phyloP scores from a whole-genome alignment of 2,888 invertebrate genomes.

The Clepsis dumicolana region DNA sequence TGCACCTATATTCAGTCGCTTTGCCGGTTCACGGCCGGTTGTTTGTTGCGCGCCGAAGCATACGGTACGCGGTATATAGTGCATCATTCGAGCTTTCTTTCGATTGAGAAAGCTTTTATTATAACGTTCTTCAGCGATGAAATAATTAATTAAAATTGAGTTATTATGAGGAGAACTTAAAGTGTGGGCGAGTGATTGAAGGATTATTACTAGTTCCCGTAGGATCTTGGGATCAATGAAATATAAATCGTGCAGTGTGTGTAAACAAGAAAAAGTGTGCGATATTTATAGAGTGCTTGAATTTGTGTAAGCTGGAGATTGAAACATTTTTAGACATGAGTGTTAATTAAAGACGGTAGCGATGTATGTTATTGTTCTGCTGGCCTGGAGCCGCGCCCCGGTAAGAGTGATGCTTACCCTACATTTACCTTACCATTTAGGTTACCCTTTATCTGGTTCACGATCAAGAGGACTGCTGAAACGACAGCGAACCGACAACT shows the following conservation, averaged over 20 bases:
- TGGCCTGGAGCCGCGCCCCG: slow-evolving; percentile 24
- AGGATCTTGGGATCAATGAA: slow-evolving; percentile 27
- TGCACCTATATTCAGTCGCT: slow-evolving; percentile 39
- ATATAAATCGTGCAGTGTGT: slow-evolving; percentile 34
- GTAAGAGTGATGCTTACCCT: slow-evolving; percentile 15
- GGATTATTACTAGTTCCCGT: slow-evolving; percentile 5
- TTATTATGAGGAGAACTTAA: slow-evolving; percentile 11
- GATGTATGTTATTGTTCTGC: slow-evolving; percentile 28
- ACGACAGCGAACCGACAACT: background rate
- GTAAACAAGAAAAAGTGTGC: slow-evolving; percentile 41
- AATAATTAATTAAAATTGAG: slow-evolving; percentile 30
- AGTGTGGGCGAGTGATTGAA: background rate
- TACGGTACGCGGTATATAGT: background rate
- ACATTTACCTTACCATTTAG: background rate
- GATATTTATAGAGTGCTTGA: slow-evolving; percentile 37
- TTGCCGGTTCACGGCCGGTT: slow-evolving; percentile 43
- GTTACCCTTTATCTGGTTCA: background rate
- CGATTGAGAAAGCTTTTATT: slow-evolving; percentile 36
- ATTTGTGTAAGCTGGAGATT: slow-evolving; percentile 25
- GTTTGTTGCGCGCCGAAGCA: slow-evolving; percentile 33
- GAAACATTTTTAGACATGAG: slow-evolving; percentile 25
- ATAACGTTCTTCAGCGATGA: slow-evolving; percentile 18
- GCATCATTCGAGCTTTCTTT: slow-evolving; percentile 32
- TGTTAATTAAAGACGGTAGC: slow-evolving; percentile 20
- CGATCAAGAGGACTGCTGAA: background rate